phyloP scores from a whole-genome alignment of 2,888 invertebrate genomes.

The Ophonus ardosiacus region DNA sequence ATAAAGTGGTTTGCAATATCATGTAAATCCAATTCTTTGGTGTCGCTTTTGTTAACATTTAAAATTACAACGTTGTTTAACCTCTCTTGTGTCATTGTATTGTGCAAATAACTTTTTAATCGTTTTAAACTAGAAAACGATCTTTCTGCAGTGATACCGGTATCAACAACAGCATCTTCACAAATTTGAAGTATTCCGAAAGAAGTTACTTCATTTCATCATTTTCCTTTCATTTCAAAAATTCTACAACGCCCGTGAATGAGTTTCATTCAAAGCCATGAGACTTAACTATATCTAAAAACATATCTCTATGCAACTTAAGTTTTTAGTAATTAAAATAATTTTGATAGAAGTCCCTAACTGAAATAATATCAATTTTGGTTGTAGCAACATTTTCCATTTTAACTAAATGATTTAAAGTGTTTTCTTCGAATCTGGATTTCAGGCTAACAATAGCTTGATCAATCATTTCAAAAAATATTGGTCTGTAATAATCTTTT shows the following conservation, averaged over 20 bases:
- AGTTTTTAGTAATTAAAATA: background rate
- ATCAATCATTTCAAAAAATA: background rate
- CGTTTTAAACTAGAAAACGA: background rate
- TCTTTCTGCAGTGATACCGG: background rate
- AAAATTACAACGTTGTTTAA: background rate
- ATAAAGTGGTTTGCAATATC: too few relatives aligned
- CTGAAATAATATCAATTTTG: too few relatives aligned
- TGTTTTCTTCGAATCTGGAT: too few relatives aligned
- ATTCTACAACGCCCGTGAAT: too few relatives aligned
- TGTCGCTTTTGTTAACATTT: conserved; percentile 5
- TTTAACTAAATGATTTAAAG: too few relatives aligned
- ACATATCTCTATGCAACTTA: background rate
- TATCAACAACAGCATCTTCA: background rate
- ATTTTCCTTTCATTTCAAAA: too few relatives aligned
- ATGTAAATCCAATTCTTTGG: too few relatives aligned
- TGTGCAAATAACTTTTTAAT: too few relatives aligned
- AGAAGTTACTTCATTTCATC: background rate
- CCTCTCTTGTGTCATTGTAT: too few relatives aligned
- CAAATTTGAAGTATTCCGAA: background rate
- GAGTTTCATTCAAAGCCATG: background rate
- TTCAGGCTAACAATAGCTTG: background rate
- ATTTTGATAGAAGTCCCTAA: too few relatives aligned
- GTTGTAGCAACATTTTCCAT: too few relatives aligned
- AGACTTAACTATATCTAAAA: background rate
- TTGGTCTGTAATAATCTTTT: too few relatives aligned